phyloP scores from a whole-genome alignment of 2,113 vertebrate genomes.

The Lathamus discolor region DNA sequence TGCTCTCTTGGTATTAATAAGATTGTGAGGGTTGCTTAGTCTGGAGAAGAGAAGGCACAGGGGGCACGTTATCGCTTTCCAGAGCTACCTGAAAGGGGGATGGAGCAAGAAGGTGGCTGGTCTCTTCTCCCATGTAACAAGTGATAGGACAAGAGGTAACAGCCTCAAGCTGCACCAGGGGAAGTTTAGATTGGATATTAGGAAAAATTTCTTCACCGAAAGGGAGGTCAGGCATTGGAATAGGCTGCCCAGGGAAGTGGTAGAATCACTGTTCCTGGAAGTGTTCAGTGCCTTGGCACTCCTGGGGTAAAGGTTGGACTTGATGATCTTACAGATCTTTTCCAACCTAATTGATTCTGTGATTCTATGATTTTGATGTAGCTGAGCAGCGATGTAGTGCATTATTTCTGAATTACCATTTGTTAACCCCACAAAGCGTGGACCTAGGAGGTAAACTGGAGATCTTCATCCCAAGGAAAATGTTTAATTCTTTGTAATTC shows the following conservation, averaged over 20 bases:
- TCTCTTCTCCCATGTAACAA: background rate
- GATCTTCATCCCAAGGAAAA: background rate
- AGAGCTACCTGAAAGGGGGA: background rate
- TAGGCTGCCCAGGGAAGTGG: background rate
- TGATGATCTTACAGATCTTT: background rate
- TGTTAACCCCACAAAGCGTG: background rate
- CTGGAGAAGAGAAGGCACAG: background rate
- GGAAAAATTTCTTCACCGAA: background rate
- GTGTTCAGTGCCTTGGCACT: background rate
- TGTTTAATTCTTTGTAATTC: background rate
- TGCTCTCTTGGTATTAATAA: background rate
- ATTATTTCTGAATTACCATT: background rate
- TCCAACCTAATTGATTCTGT: background rate
- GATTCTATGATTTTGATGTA: background rate
- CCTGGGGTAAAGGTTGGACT: background rate
- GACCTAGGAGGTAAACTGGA: background rate
- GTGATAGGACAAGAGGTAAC: background rate
- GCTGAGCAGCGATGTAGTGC: background rate
- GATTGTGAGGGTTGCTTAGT: background rate
- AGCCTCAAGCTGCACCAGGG: background rate
- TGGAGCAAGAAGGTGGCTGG: background rate
- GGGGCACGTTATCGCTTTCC: background rate
- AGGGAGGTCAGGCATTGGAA: background rate
- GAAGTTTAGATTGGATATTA: background rate
- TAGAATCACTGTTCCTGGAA: background rate